A percentile compares a stretch with the other conserved stretches of the same genome.
Evolutionary conservation across 2,888 invertebrate species (phyloP).

Genomic region (Tiphia femorata): DNA sequence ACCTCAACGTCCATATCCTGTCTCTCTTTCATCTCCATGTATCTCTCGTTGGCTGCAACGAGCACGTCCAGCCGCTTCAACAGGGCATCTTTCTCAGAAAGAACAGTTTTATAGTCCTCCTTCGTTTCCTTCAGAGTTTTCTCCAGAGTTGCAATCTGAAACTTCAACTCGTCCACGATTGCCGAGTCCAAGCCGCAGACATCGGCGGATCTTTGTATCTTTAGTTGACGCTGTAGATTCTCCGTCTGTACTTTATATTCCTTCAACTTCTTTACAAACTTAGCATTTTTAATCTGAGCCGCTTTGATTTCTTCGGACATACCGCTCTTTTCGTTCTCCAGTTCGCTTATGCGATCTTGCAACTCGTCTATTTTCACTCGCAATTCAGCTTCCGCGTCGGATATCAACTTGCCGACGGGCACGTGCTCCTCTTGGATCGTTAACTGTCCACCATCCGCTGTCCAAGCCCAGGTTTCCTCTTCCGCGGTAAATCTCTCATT

Average conservation of each 20-base stretch:
- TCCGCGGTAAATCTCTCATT: constrained; percentile 60
- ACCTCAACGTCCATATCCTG: constrained; percentile 82
- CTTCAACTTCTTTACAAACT: constrained; percentile 86
- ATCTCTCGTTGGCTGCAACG: constrained; percentile 80
- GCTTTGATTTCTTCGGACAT: constrained; percentile 28
- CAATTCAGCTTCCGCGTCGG: constrained; percentile 53
- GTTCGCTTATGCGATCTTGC: constrained; percentile 72
- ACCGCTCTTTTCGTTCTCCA: constrained; percentile 48
- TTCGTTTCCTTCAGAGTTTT: constrained; percentile 75
- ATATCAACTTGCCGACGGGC: constrained; percentile 28
- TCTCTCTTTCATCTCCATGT: constrained; percentile 85
- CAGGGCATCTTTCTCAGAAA: constrained; percentile 78
- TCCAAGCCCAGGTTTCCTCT: constrained; percentile 75
- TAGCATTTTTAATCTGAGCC: constrained; percentile 76
- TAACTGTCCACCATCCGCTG: constrained; percentile 71
- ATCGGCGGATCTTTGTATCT: constrained; percentile 70
- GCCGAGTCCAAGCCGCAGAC: constrained; percentile 80
- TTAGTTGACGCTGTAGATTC: constrained; percentile 72
- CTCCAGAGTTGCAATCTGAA: constrained; percentile 77
- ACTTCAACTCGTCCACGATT: constrained; percentile 84
- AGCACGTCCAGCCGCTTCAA: constrained; percentile 81
- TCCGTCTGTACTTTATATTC: constrained; percentile 82
- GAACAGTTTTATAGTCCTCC: constrained; percentile 74
- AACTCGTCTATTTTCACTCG: constrained; percentile 71
- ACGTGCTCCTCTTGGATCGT: constrained; percentile 69